These are phyloP conservation scores for Himalopsyche tibetana DNA, from an alignment of 2,888 invertebrate species.

Conservation along the genomic window DNA sequence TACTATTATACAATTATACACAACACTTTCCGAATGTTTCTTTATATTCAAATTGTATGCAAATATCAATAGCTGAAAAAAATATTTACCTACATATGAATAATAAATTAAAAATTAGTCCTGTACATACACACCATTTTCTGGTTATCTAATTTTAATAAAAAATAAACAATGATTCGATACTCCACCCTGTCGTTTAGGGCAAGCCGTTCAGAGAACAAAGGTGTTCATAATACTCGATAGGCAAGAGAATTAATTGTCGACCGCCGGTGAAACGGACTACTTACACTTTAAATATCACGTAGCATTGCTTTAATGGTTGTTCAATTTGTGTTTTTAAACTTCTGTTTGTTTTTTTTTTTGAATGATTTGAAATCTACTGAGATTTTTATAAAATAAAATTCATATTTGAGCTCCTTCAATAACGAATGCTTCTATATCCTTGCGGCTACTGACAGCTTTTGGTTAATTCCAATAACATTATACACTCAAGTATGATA, in stretches of 20 bases:
- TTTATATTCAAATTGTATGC: too few relatives aligned
- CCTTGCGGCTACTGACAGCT: too few relatives aligned
- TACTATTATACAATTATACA: too few relatives aligned
- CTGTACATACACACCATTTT: too few relatives aligned
- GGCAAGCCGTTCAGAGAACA: background rate
- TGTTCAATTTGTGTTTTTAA: background rate
- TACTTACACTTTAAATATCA: slow-evolving; percentile 4
- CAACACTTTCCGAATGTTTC: too few relatives aligned
- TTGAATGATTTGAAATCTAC: background rate
- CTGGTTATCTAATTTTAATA: too few relatives aligned
- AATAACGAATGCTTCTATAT: too few relatives aligned
- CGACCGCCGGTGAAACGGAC: slow-evolving; percentile 7
- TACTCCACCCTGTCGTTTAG: background rate
- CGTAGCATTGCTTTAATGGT: background rate
- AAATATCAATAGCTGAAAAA: too few relatives aligned
- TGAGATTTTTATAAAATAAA: background rate
- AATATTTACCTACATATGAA: too few relatives aligned
- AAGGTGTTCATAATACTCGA: slow-evolving; percentile 20
- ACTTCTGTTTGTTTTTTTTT: background rate
- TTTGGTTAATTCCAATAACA: too few relatives aligned
- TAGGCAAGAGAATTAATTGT: slow-evolving; percentile 17
- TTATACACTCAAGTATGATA: too few relatives aligned
- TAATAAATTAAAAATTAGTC: too few relatives aligned
- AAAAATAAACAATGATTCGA: background rate
- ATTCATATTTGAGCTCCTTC: background rate